These are phyloP conservation scores for Sterna hirundo DNA, from an alignment of 2,113 vertebrate species.

Conservation along the genomic window DNA sequence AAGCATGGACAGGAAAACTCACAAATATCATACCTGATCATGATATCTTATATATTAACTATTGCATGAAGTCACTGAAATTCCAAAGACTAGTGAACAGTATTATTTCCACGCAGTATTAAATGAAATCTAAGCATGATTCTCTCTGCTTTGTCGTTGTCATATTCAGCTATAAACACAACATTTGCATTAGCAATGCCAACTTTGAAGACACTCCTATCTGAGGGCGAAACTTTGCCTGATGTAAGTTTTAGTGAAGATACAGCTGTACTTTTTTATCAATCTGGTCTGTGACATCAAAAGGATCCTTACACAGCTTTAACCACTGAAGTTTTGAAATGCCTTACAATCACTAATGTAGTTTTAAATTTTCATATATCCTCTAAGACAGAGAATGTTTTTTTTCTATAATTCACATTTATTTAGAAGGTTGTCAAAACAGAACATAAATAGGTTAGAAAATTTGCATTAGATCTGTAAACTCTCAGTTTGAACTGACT, in stretches of 20 bases:
- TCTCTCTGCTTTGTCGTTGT: neutral
- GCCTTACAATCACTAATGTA: neutral
- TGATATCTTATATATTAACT: neutral
- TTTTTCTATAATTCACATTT: neutral
- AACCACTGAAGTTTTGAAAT: neutral
- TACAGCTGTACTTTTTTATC: neutral
- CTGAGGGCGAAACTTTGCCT: neutral
- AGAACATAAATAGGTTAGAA: neutral
- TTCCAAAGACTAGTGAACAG: neutral
- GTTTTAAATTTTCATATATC: neutral
- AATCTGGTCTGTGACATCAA: neutral
- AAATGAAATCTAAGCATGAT: neutral
- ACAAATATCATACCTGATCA: neutral
- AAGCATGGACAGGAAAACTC: neutral
- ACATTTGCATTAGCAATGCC: neutral
- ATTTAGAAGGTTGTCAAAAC: neutral
- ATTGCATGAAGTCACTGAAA: neutral
- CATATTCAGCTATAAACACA: neutral
- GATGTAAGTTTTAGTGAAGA: neutral
- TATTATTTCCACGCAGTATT: neutral
- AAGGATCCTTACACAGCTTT: neutral
- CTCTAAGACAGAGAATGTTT: neutral
- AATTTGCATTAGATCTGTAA: neutral
- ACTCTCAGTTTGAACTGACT: neutral
- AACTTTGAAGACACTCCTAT: neutral